Evolutionary conservation across 2,113 vertebrate species (phyloP).

Genomic region (Callipepla californica): DNA sequence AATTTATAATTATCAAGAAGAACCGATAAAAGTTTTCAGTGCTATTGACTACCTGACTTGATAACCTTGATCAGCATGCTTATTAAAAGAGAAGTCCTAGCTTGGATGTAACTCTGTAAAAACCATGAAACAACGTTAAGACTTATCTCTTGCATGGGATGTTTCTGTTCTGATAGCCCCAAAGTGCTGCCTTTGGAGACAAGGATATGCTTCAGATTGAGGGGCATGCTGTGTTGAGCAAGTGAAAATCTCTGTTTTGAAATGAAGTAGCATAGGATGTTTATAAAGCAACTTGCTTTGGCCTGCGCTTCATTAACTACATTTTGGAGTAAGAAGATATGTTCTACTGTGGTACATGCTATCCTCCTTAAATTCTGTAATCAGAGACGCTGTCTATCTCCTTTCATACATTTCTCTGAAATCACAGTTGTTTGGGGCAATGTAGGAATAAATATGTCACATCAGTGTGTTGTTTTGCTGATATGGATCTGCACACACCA

Average conservation of each 20-base stretch:
- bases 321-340: slow-evolving; percentile 13
- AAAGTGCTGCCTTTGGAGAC: slow-evolving; percentile 3
- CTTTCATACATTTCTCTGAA: slow-evolving; percentile 9
- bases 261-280: slow-evolving; percentile 18
- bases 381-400: not conserved
- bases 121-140: not conserved
- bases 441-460: not conserved
- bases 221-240: not conserved
- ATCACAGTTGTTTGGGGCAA: slow-evolving; percentile 2
- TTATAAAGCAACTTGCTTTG: slow-evolving; percentile 38
- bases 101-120: not conserved
- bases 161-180: slow-evolving; percentile 30
- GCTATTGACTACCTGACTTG: slow-evolving; percentile 59
- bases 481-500: not conserved
- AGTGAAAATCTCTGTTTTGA: slow-evolving; percentile 42
- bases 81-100: slow-evolving; percentile 41
- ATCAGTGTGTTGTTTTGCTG: not conserved
- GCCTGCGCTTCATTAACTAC: slow-evolving; percentile 33
- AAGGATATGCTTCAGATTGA: slow-evolving; percentile 11
- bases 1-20: slow-evolving; percentile 78
- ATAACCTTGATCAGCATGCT: slow-evolving; percentile 68
- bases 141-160: not conserved
- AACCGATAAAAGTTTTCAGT: slow-evolving; percentile 73
- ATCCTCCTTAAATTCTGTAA: not conserved
- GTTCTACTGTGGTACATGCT: slow-evolving; percentile 22